phyloP scores from a whole-genome alignment of 2,113 vertebrate genomes.

The Mesocricetus auratus region DNA sequence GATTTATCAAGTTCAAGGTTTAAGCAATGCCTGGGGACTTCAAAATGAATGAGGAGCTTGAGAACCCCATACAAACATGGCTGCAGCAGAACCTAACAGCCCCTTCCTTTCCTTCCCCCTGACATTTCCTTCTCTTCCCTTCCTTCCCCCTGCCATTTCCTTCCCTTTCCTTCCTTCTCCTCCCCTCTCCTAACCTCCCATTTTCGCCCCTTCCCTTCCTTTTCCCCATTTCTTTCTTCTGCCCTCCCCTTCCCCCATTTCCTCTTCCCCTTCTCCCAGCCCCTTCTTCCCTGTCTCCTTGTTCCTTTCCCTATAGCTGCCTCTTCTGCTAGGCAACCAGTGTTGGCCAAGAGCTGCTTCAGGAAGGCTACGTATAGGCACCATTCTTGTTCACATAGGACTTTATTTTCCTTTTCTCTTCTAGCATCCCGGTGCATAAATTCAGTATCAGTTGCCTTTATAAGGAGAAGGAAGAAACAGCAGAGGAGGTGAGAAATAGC shows the following conservation, averaged over 20 bases:
- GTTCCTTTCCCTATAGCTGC: background rate
- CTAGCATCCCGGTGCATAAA: background rate
- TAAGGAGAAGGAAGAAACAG: background rate
- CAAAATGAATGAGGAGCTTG: background rate
- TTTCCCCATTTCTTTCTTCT: rapidly evolving
- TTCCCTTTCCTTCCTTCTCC: rapidly evolving
- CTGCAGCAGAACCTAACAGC: no score
- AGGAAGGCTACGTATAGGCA: background rate
- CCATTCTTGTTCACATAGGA: background rate
- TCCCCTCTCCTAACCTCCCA: background rate
- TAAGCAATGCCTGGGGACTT: background rate
- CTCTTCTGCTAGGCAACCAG: background rate
- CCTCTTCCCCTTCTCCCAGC: no score
- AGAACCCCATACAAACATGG: background rate
- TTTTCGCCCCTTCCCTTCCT: no score
- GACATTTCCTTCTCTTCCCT: background rate
- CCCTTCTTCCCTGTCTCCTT: background rate
- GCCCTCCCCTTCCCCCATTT: no score
- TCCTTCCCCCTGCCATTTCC: background rate
- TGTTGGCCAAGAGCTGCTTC: background rate
- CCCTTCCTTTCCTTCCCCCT: no score
- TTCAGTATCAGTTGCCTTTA: background rate
- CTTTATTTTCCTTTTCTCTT: background rate
- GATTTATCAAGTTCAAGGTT: background rate
- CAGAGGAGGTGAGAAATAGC: background rate